Evolutionary conservation across 2,113 vertebrate species (phyloP).

Genomic region (Tragelaphus strepsiceros): DNA sequence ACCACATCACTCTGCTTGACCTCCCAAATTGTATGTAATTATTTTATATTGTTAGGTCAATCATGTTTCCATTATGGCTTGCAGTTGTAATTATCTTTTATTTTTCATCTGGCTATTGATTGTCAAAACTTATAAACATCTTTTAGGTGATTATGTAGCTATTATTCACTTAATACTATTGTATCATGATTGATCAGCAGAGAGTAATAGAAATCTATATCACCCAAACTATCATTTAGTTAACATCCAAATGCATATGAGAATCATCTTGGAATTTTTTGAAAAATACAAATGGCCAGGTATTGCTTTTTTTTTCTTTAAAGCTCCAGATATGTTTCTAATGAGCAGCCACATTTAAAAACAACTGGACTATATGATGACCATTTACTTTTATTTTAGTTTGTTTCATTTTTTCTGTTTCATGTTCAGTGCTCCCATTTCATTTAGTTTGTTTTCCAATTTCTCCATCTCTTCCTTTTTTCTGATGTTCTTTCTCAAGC

Average conservation of each 20-base stretch:
- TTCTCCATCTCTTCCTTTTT: neutral
- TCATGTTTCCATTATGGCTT: neutral
- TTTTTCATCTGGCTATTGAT: neutral
- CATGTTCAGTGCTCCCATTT: neutral
- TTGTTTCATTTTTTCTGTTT: neutral
- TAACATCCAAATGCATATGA: neutral
- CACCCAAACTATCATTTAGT: neutral
- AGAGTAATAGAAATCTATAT: neutral
- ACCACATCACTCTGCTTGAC: neutral
- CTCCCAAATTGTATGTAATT: neutral
- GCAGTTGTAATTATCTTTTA: neutral
- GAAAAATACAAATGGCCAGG: neutral
- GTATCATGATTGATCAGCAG: neutral
- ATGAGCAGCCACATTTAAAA: neutral
- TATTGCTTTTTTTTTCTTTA: neutral
- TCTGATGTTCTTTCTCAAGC: neutral
- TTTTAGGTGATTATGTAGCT: neutral
- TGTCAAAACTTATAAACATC: neutral
- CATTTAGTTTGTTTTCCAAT: neutral
- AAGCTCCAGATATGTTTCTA: neutral
- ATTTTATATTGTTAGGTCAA: neutral
- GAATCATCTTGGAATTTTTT: neutral
- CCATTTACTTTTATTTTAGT: neutral
- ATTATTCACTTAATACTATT: neutral
- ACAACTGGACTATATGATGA: neutral